These are phyloP conservation scores for Quadroppia sp. DNA, from an alignment of 2,888 invertebrate genomes.

Conservation along the genomic window DNA sequence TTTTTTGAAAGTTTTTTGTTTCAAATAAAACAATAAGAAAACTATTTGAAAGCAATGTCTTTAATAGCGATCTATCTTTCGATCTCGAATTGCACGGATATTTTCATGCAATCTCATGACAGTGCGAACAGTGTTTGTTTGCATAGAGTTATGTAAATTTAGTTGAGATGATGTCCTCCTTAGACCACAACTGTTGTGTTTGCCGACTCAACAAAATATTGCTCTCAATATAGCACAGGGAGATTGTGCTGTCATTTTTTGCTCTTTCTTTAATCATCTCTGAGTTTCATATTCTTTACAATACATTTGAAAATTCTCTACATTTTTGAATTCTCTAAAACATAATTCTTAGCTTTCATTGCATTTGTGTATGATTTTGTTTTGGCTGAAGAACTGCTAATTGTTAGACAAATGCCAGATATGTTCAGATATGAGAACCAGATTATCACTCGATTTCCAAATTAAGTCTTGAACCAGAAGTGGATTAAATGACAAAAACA, in stretches of 20 bases:
- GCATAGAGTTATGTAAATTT: not conserved
- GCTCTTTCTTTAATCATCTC: not conserved
- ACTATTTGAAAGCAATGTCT: not conserved
- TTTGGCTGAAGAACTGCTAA: slow-evolving; percentile 33
- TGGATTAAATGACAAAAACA: slow-evolving; percentile 7
- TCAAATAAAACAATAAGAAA: too few species aligned
- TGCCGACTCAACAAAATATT: not conserved
- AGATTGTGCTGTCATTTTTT: not conserved
- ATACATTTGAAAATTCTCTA: slow-evolving; percentile 26
- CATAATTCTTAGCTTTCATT: slow-evolving; percentile 31
- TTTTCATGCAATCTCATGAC: not conserved
- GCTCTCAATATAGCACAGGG: not conserved
- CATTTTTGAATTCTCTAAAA: slow-evolving; percentile 1
- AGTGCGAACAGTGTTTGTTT: not conserved
- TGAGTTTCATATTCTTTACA: not conserved
- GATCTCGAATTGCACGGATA: too few species aligned
- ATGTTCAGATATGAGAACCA: not conserved
- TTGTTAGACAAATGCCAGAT: slow-evolving; percentile 20
- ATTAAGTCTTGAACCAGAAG: slow-evolving; percentile 10
- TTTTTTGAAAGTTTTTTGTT: too few species aligned
- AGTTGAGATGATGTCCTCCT: not conserved
- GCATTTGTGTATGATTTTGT: slow-evolving; percentile 29
- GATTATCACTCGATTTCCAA: slow-evolving; percentile 7
- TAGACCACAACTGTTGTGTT: slow-evolving; percentile 4
- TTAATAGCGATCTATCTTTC: too few species aligned